Evolutionary conservation across 2,113 vertebrate species (phyloP).

Genomic region (Tinamus guttatus): DNA sequence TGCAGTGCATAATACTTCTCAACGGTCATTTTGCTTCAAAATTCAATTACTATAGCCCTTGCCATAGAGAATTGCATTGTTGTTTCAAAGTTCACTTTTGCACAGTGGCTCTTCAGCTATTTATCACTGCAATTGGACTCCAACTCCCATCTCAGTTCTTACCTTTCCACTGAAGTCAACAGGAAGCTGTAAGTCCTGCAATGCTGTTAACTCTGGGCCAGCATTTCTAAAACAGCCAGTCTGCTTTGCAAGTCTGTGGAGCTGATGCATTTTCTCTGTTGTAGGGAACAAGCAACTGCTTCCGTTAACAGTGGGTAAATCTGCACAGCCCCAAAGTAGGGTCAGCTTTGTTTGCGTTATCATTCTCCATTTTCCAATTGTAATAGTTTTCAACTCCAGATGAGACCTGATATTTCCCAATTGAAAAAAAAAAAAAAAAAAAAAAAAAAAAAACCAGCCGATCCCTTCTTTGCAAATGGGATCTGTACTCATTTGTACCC

Average conservation of each 20-base stretch:
- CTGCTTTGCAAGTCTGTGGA: neutral
- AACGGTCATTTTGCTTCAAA: conserved; percentile 71
- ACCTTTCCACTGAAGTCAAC: neutral
- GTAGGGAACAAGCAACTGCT: neutral
- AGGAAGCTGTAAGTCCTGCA: neutral
- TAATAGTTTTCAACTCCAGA: neutral
- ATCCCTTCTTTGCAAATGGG: neutral
- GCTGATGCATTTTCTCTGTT: neutral
- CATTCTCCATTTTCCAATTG: neutral
- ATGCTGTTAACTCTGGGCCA: neutral
- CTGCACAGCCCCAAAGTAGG: neutral
- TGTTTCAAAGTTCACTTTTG: conserved; percentile 17
- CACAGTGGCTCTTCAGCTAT: conserved; percentile 9
- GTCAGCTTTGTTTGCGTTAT: neutral
- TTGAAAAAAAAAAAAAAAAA: neutral
- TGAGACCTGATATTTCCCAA: neutral
- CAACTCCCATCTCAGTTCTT: neutral
- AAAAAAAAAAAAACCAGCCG: neutral
- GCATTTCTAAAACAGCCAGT: neutral
- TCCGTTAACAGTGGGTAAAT: neutral
- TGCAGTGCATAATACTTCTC: conserved; percentile 42
- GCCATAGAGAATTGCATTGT: conserved; percentile 22
- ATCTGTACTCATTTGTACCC: neutral
- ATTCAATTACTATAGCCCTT: conserved; percentile 58
- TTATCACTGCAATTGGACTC: neutral